A percentile compares a stretch with the other conserved stretches of the same genome.
Conservation (phyloP, 2,888 invertebrate species). For the Theristus sp. region DNA sequence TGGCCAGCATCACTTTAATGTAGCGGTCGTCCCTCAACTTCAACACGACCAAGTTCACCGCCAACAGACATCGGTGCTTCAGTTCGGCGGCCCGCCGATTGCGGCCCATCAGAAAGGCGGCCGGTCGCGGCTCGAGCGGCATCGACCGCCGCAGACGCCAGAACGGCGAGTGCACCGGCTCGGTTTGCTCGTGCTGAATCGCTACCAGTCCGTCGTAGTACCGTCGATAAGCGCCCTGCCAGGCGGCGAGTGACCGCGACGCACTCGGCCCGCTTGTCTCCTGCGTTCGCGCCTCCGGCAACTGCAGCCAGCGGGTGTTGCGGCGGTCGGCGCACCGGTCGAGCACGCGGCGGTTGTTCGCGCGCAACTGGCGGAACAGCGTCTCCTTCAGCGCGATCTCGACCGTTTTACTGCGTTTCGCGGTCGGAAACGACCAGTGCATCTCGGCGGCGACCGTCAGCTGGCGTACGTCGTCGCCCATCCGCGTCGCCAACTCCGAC, state of each 20-base stretch:
- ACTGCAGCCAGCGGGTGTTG: background rate
- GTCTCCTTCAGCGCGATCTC: background rate
- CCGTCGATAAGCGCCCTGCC: background rate
- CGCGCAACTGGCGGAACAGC: background rate
- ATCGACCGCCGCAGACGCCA: background rate
- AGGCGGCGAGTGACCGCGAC: background rate
- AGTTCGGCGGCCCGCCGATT: background rate
- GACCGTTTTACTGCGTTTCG: background rate
- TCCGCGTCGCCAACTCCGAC: background rate
- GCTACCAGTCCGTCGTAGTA: background rate
- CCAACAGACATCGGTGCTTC: background rate
- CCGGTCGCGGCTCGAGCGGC: background rate
- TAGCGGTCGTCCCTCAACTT: background rate
- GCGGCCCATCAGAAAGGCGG: background rate
- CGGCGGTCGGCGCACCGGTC: background rate
- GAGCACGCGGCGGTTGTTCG: background rate
- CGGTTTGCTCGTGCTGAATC: background rate
- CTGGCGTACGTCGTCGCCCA: background rate
- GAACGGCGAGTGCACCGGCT: background rate
- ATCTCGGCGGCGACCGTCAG: constrained; percentile 1
- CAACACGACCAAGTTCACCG: background rate
- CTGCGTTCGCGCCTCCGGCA: background rate
- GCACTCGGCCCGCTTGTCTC: background rate
- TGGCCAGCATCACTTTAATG: background rate
- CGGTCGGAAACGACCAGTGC: background rate